Evolutionary conservation across 2,888 invertebrate genomes (phyloP).

Genomic region (Diadromus collaris): DNA sequence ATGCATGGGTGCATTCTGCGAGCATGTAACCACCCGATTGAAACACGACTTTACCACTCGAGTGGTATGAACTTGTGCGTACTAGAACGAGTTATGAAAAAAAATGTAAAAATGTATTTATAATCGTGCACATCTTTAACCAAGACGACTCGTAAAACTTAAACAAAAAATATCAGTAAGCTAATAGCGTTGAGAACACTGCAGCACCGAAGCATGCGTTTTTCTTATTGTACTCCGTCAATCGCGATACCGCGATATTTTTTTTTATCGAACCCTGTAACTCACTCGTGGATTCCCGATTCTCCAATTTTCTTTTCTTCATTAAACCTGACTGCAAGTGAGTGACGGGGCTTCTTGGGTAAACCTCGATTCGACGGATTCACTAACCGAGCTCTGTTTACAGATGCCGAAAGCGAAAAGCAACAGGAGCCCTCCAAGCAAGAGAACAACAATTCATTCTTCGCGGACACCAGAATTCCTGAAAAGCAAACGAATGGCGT

Average conservation of each 20-base stretch:
- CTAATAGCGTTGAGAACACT: background rate
- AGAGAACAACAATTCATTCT: conserved; percentile 77
- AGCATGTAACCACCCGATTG: conserved; percentile 24
- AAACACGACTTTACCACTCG: background rate
- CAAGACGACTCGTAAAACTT: background rate
- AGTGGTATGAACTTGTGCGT: conserved; percentile 22
- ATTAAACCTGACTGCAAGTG: conserved; percentile 35
- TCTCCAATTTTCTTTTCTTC: conserved; percentile 28
- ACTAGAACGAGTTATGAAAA: background rate
- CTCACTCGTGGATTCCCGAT: conserved; percentile 55
- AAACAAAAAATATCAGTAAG: background rate
- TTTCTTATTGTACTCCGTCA: background rate
- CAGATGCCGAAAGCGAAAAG: conserved; percentile 67
- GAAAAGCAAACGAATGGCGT: conserved; percentile 70
- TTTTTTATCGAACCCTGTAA: conserved; percentile 41
- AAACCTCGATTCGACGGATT: background rate
- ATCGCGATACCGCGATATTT: conserved; percentile 7
- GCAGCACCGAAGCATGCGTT: conserved; percentile 46
- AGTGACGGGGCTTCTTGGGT: conserved; percentile 40
- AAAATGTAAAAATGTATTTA: conserved; percentile 1
- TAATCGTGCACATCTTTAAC: conserved; percentile 20
- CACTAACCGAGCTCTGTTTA: conserved; percentile 59
- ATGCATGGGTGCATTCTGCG: conserved; percentile 34
- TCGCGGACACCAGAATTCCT: conserved; percentile 64
- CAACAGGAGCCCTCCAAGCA: conserved; percentile 62